Percentiles rank a stretch among this genome's conserved stretches.
Evolutionary conservation across 2,113 vertebrate genomes (phyloP).

Genomic region (Mirza zaza): DNA sequence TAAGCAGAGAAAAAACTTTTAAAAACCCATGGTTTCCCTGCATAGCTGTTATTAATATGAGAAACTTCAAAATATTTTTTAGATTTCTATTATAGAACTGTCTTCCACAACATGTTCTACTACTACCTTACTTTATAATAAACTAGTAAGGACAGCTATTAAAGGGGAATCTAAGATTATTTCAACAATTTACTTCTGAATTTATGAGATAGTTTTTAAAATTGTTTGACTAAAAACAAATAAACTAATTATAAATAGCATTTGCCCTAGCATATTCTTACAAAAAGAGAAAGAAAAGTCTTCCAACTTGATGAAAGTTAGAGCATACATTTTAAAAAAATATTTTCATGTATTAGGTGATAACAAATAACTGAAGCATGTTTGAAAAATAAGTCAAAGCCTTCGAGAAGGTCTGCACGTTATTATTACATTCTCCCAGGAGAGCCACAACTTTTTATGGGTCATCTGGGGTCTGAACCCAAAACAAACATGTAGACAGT

Average conservation of each 20-base stretch:
- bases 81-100: not conserved
- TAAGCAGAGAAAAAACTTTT: not conserved
- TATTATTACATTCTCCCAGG: conserved; percentile 75
- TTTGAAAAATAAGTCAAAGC: conserved; percentile 35
- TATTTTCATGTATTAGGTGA: not conserved
- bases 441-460: conserved; percentile 75
- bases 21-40: not conserved
- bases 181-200: conserved; percentile 13
- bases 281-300: not conserved
- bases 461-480: conserved; percentile 76
- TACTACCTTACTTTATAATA: not conserved
- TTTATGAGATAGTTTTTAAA: conserved; percentile 8
- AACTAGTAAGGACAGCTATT: not conserved
- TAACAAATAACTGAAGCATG: conserved; percentile 58
- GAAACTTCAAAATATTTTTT: not conserved
- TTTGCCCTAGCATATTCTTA: not conserved
- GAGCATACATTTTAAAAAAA: not conserved
- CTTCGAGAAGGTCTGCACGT: conserved; percentile 61
- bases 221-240: not conserved
- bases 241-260: not conserved
- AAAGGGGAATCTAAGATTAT: not conserved
- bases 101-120: not conserved
- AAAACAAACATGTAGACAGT: conserved; percentile 77
- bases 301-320: conserved; percentile 5
- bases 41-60: not conserved